Evolutionary conservation across 2,888 invertebrate genomes (phyloP).

Genomic region (Corbicula japonica): DNA sequence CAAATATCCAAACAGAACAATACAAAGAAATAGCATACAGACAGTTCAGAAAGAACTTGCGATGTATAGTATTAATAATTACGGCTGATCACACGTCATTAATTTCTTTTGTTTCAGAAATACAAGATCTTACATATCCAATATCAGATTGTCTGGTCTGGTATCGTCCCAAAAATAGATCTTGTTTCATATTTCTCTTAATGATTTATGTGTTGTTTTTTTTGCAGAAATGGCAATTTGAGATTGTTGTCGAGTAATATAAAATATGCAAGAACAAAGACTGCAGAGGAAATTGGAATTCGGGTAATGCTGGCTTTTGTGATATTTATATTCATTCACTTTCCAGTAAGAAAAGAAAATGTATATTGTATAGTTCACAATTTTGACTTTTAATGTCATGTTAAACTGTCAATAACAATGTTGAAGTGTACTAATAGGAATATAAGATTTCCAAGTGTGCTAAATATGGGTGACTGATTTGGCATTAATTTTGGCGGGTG

Average conservation of each 20-base stretch:
- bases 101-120: too few species aligned
- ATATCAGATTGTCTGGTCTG: background rate
- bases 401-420: constrained; percentile 5
- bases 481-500: too few species aligned
- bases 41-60: too few species aligned
- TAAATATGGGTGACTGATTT: too few species aligned
- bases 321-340: too few species aligned
- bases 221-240: constrained; percentile 86
- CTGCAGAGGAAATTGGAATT: constrained; percentile 87
- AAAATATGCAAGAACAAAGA: constrained; percentile 86
- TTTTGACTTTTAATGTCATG: background rate
- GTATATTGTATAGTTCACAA: constrained; percentile 6
- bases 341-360: background rate
- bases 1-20: too few species aligned
- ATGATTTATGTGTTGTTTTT: too few species aligned
- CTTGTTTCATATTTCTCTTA: constrained; percentile 5
- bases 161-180: constrained; percentile 6
- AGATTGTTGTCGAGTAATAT: constrained; percentile 86
- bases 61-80: too few species aligned
- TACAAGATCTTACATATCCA: background rate
- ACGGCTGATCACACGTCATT: too few species aligned
- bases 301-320: constrained; percentile 75
- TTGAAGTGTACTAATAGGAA: constrained; percentile 25
- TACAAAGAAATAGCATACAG: too few species aligned
- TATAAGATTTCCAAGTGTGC: too few species aligned